Conservation (phyloP, 2,113 vertebrate species). For the Oryzias melastigma region DNA sequence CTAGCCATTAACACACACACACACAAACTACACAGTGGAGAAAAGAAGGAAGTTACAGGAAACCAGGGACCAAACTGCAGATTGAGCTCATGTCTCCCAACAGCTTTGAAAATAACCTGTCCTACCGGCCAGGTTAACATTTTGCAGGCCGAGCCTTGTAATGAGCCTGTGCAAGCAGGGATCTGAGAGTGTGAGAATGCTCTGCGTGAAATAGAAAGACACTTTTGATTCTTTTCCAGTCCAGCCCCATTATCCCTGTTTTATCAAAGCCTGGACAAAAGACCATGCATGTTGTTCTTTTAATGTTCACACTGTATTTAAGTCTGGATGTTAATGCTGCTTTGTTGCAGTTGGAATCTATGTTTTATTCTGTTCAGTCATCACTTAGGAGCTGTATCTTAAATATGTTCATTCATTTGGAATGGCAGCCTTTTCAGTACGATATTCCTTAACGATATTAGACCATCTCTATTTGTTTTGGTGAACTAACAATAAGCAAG, state of each 20-base stretch:
- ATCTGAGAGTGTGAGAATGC: conserved; percentile 22
- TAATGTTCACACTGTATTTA: conserved; percentile 15
- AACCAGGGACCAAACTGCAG: too few relatives aligned
- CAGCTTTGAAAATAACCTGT: conserved; percentile 61
- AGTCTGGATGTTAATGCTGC: conserved; percentile 22
- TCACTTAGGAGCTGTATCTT: neutral
- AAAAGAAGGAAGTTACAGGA: too few relatives aligned
- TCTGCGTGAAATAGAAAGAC: conserved; percentile 25
- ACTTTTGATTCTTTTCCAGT: conserved; percentile 46
- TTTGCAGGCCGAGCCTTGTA: conserved; percentile 38
- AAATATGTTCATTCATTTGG: too few relatives aligned
- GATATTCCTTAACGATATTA: too few relatives aligned
- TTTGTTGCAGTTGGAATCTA: neutral
- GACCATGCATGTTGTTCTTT: conserved; percentile 16
- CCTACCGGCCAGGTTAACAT: conserved; percentile 37
- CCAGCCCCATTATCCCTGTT: conserved; percentile 34
- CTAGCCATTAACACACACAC: too few relatives aligned
- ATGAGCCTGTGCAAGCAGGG: conserved; percentile 47
- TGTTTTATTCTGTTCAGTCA: too few relatives aligned
- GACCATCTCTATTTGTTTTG: too few relatives aligned
- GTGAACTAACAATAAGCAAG: too few relatives aligned
- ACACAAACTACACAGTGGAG: too few relatives aligned
- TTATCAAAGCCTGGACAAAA: conserved; percentile 27
- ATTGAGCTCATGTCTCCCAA: conserved; percentile 8
- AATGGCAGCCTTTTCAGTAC: too few relatives aligned